Evolutionary conservation across 2,797 vertebrate genomes (phyloP).

Genomic region (Aplochiton taeniatus): DNA sequence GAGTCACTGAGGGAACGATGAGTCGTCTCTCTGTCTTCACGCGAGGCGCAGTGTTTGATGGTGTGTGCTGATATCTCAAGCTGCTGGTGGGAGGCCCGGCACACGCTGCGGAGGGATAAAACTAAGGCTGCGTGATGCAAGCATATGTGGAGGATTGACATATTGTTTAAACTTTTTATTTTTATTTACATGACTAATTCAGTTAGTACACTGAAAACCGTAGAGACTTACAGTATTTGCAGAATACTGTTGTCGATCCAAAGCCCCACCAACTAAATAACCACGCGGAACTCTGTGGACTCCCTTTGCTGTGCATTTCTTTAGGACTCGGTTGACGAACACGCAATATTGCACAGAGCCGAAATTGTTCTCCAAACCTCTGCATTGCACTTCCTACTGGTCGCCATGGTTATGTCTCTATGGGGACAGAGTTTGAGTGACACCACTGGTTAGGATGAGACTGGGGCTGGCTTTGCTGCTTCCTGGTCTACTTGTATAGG

Average conservation of each 20-base stretch:
- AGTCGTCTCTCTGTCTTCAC: conserved; percentile 9
- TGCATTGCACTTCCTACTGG: conserved; percentile 52
- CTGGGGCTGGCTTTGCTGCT: conserved; percentile 35
- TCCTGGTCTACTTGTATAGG: conserved; percentile 4
- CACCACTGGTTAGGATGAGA: conserved; percentile 51
- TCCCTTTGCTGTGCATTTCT: too few species aligned
- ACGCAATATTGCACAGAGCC: too few species aligned
- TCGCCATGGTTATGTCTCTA: conserved; percentile 67
- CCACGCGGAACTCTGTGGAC: too few species aligned
- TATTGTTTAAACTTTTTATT: background rate
- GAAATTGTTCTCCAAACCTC: too few species aligned
- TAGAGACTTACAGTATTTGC: too few species aligned
- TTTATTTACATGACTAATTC: too few species aligned
- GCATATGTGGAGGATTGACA: background rate
- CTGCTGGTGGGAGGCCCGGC: background rate
- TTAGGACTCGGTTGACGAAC: too few species aligned
- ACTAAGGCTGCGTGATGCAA: background rate
- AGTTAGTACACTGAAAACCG: too few species aligned
- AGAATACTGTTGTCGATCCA: too few species aligned
- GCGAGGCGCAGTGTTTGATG: conserved; percentile 1
- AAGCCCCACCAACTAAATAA: too few species aligned
- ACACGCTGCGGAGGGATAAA: background rate
- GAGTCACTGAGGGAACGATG: background rate
- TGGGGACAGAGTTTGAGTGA: conserved; percentile 58
- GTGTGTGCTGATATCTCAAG: conserved; percentile 1